These are phyloP conservation scores for Drosophila paramelanica DNA, from an alignment of 2,888 invertebrate genomes.

Conservation along the genomic window DNA sequence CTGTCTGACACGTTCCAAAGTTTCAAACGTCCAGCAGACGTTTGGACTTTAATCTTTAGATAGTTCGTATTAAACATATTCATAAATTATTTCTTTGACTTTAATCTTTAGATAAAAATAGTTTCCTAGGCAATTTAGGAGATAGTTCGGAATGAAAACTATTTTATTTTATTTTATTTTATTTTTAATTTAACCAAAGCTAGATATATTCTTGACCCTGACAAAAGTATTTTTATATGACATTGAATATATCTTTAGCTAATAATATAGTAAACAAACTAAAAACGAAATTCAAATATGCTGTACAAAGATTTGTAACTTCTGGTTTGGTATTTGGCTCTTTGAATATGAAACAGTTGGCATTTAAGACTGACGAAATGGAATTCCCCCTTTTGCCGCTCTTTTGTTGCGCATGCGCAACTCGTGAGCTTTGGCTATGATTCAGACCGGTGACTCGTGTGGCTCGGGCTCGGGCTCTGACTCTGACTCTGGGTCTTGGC, in stretches of 20 bases:
- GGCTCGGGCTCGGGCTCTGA: background rate
- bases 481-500: constrained; percentile 8
- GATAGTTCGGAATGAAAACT: no score
- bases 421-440: constrained; percentile 22
- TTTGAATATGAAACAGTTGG: constrained; percentile 8
- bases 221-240: no score
- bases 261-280: no score
- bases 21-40: background rate
- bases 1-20: constrained; percentile 16
- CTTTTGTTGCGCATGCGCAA: constrained; percentile 42
- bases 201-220: no score
- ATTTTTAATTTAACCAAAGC: no score
- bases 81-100: background rate
- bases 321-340: background rate
- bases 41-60: constrained; percentile 12
- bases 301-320: background rate
- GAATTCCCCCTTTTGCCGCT: background rate
- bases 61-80: background rate
- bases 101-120: no score
- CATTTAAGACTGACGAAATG: constrained; percentile 1
- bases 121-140: no score
- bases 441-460: constrained; percentile 24
- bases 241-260: no score
- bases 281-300: no score
- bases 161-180: no score